Base-by-base conservation (phyloP, 2,797 vertebrate genomes). In the Betta splendens region DNA sequence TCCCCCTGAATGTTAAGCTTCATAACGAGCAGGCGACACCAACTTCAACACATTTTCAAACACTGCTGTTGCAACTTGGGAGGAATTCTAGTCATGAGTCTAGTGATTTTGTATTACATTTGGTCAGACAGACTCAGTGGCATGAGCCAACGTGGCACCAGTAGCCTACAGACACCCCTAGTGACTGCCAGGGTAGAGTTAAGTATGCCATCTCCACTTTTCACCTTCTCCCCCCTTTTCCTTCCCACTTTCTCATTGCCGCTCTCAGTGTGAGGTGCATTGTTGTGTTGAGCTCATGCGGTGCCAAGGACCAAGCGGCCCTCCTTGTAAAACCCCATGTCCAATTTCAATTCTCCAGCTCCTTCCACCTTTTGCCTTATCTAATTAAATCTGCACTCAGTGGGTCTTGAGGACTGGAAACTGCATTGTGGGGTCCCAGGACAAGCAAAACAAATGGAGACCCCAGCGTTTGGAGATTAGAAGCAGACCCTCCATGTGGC, bases 391-490 rank as follows among this genome's bases (percentile, higher is more conserved):
- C 87, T 88, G 83, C 85, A 78, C 86, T 68, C 82, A 87, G 88
- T 89, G 82, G 85, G 89, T 92, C 83, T 80, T 42, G 62, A 76
- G 83, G 67, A 80, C 80, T 80, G 80, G 81, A 87, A 81, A 85
- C 73, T 69, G 77, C 81, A 86, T 85, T 89, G 85, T 87, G 85
- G 59, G 83, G 78, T 90, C 89, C 81, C 72, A 79, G 85, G 85
- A 91, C 85, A 89, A 89, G 89, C 84, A 90, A 89, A 91, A 91
- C 88, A 91, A 91, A 91, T 90, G 84, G 77, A 89, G 80, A 87
- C 70, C 84, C 76, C 79, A 80, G 84, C 87, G 87, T 89, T 84
- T 64, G 68, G 75, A 89, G 90, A 92, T 92, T 91, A 90, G 87
- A 92, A 90, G 86, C 89, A 92, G 89, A 83, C 81, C 67, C 68